phyloP scores from a whole-genome alignment of 2,113 vertebrate genomes.

The Sinocyclocheilus anshuiensis region DNA sequence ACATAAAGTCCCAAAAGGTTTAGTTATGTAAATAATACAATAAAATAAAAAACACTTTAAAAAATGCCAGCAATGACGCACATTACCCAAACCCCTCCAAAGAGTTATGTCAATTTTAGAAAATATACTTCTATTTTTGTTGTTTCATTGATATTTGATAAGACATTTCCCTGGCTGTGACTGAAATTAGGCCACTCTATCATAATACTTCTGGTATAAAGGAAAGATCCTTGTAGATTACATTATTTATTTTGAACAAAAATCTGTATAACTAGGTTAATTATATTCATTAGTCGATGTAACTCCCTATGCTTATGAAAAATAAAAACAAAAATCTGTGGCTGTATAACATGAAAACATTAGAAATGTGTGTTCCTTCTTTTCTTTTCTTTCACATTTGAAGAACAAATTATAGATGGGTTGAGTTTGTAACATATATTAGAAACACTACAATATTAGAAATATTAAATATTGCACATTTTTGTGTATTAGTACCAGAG shows the following conservation, averaged over 20 bases:
- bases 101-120: not conserved
- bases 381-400: slow-evolving; percentile 3
- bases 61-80: not conserved
- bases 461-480: not conserved
- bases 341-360: slow-evolving; percentile 10
- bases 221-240: not conserved
- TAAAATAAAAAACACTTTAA: not conserved
- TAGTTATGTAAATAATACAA: not conserved
- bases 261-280: too few species aligned
- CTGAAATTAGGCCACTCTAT: slow-evolving; percentile 64
- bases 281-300: slow-evolving; percentile 60
- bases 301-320: slow-evolving; percentile 66
- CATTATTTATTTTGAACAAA: not conserved
- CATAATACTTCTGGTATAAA: slow-evolving; percentile 58
- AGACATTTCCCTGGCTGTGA: slow-evolving; percentile 38
- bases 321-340: slow-evolving; percentile 58
- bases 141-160: not conserved
- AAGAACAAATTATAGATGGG: not conserved
- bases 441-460: not conserved
- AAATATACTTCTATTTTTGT: not conserved
- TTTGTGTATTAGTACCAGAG: not conserved
- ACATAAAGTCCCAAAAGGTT: not conserved
- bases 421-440: not conserved
- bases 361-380: not conserved
- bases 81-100: not conserved